These are phyloP conservation scores for Lutjanus argentimaculatus DNA, from an alignment of 2,797 vertebrate genomes.

Conservation along the genomic window DNA sequence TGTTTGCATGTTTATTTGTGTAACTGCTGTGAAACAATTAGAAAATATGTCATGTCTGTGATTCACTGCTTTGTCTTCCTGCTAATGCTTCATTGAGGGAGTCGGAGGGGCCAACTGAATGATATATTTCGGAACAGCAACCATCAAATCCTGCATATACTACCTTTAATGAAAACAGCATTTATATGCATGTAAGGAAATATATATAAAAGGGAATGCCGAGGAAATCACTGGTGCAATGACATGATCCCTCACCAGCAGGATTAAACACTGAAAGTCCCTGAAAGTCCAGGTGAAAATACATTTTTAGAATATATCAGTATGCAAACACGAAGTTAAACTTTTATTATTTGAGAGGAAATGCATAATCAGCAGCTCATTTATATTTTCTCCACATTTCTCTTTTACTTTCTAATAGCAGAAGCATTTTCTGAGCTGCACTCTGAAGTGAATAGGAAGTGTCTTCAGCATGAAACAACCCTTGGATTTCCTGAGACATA, in stretches of 20 bases:
- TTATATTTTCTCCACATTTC: background rate
- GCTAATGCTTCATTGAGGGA: no score
- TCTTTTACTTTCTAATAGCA: background rate
- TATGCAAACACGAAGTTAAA: background rate
- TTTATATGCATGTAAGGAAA: no score
- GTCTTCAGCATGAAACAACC: background rate
- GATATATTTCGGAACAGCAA: no score
- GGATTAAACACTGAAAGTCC: background rate
- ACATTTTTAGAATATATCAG: background rate
- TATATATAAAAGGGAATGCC: no score
- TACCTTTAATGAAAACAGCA: background rate
- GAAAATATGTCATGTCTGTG: no score
- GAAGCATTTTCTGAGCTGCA: background rate
- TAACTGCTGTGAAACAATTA: no score
- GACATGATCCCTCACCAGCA: background rate
- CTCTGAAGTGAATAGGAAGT: background rate
- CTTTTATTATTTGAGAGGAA: background rate
- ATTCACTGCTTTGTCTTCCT: no score
- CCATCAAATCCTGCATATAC: no score
- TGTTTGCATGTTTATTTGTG: no score
- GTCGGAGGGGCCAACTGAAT: no score
- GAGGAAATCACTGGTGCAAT: no score
- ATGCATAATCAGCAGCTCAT: slow-evolving; percentile 4
- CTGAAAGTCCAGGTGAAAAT: background rate
- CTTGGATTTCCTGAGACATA: background rate